Evolutionary conservation across 2,888 invertebrate species (phyloP), one percentile per base, ranked within the genome.

Genomic region (Platycheirus albimanus): DNA sequence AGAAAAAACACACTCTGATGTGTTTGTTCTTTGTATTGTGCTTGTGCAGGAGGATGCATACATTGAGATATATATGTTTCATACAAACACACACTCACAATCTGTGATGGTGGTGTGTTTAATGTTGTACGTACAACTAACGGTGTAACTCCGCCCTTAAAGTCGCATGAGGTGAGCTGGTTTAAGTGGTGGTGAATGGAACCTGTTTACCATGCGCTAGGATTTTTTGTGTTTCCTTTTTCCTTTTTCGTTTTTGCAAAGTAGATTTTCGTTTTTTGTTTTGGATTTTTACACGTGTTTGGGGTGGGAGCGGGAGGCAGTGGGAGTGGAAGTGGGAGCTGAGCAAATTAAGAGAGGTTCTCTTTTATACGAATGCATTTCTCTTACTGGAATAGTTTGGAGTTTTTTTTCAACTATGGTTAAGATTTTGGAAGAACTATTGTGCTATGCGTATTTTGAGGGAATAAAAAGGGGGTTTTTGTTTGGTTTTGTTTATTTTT

Each of bases 191-290:
- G 41, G 58, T 72, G 67, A 43, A 61, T 66, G 45, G 61, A 77
- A 83, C 81, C 67, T 77, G 81, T 83, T 83, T 77, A 72, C 81
- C 81, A 83, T 83, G 81, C 81, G 81, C 81, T 64, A 71, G 69
- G 71, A 67, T 61, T 71, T 38, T 43, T 38, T 38, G 3, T 36
- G 52, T 36, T 49, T 20, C 64, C 28, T 58, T 61, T 10, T 66
- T n/a, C n/a, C n/a, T n/a, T 20, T 17, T 64, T 78, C 41, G 15
- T 30, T 56, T 49, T 74, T 20, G 17, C 64, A 58, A 64, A 64
- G 58, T 24, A 28, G 28, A 8, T 49, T 30, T 54, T 19, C 15
- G 10, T 64, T 43, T 43, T 70, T 24, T 49, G 49, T 11, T 17
- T 24, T 38, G 38, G 13, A 2, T 49, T 70, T 51, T 58, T n/a